phyloP scores from a whole-genome alignment of 2,797 vertebrate genomes.

The Heterohyrax brucei region DNA sequence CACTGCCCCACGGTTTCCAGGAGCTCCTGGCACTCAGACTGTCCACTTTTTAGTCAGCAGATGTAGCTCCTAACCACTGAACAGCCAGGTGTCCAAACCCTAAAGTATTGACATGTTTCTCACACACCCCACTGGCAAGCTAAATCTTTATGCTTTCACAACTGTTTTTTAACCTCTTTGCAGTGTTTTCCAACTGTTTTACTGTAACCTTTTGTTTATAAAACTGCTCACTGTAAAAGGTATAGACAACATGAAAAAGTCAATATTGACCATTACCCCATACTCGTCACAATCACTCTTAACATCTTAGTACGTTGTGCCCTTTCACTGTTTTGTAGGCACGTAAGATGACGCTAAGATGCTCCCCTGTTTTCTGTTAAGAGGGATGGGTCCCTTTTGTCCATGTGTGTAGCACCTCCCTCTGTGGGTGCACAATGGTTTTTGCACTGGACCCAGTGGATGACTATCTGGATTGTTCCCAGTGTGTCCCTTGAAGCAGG shows the following conservation, averaged over 20 bases:
- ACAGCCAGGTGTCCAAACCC: too few species aligned
- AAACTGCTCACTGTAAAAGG: neutral
- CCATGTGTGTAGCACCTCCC: neutral
- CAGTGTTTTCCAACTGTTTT: neutral
- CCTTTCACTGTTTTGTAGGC: slow-evolving; percentile 19
- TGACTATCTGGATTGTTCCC: neutral
- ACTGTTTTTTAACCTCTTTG: neutral
- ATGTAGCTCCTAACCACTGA: too few species aligned
- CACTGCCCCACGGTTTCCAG: too few species aligned
- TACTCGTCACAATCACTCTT: neutral
- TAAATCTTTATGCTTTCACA: neutral
- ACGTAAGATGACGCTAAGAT: slow-evolving; percentile 3
- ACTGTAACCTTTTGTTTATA: neutral
- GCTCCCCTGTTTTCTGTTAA: neutral
- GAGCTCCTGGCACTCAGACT: too few species aligned
- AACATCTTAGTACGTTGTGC: neutral
- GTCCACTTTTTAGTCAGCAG: too few species aligned
- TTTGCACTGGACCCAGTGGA: neutral
- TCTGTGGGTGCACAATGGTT: slow-evolving; percentile 13
- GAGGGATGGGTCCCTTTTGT: neutral
- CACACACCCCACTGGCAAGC: neutral
- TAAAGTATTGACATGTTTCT: slow-evolving; percentile 9
- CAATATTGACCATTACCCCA: slow-evolving; percentile 7
- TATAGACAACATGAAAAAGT: neutral
- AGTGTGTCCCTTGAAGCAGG: neutral